A percentile compares a stretch with the other conserved stretches of the same genome.
These are phyloP conservation scores for Ptychobarbus kaznakovi DNA, from an alignment of 2,797 vertebrate genomes.

Conservation along the genomic window DNA sequence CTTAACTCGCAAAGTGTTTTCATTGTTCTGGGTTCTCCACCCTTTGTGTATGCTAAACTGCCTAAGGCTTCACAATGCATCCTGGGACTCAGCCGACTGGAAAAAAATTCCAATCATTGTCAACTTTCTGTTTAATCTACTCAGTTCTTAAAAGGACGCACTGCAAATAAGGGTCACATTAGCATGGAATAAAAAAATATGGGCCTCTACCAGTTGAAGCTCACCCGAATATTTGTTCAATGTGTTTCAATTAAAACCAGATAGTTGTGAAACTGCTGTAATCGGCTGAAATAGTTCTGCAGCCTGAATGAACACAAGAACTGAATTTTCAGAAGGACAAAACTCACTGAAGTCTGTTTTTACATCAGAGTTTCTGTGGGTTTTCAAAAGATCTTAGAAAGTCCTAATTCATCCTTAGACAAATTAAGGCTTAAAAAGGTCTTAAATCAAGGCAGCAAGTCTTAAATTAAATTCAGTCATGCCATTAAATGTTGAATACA, in stretches of 20 bases:
- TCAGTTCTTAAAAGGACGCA: neutral
- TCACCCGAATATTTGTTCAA: neutral
- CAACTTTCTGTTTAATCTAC: neutral
- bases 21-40: neutral
- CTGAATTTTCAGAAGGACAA: neutral
- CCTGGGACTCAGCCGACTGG: neutral
- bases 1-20: neutral
- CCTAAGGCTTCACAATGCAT: slow-evolving; percentile 5
- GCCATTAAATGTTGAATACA: neutral
- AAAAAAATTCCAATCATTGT: neutral
- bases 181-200: neutral
- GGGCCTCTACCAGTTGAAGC: neutral
- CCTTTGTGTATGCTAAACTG: neutral
- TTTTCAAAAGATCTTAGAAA: neutral
- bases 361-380: neutral
- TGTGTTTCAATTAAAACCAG: neutral
- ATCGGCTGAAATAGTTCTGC: neutral
- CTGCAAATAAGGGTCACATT: neutral
- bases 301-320: neutral
- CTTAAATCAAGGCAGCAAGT: no score
- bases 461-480: no score
- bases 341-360: neutral
- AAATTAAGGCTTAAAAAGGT: neutral
- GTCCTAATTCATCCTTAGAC: no score
- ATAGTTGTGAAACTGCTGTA: slow-evolving; percentile 3